Base-by-base conservation (phyloP, 2,797 vertebrate species). In the Phataginus tricuspis region DNA sequence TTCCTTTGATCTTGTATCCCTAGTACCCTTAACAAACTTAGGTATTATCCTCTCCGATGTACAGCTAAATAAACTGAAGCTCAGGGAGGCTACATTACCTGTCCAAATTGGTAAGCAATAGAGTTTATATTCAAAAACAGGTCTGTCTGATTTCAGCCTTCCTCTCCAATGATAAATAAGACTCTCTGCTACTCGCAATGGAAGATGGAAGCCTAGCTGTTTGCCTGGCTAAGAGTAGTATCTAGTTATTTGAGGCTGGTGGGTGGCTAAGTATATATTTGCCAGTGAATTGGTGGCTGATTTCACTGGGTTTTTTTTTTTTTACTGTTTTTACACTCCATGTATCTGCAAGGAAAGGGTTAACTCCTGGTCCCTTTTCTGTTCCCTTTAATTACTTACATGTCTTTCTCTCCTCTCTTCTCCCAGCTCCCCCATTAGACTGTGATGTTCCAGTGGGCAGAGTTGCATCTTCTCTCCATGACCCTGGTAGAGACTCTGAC, bases 211-310 rank as follows among this genome's bases (percentile, higher is more conserved):
- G 27, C 29, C 21, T 27, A 5, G 3, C 13, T 14, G 91, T 79
- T 37, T 39, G n/a, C 84, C 27, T 42, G 80, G 34, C 37, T 13
- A 64, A 16, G 37, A 78, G 83, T 75, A 91, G 25, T 75, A 86
- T 91, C 91, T 39, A 75, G 83, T 94, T 71, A 68, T 77, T 31
- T 66, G 94, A 72, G 25, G 77, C 61, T 72, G 37, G 57, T 94
- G 78, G 89, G 78, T n/a, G 53, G 88, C 79, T 96, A 39, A 86
- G 83, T 66, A 34, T 77, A 21, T 37, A 42, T 84, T 59, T 77
- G 18, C 61, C 34, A 13, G 31, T 77, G 92, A 90, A n/a, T 74
- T 37, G 49, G 77, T 1, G 0, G 29, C 75, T 57, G 90, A 69
- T 69, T 92, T 80, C 64, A 34, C 79, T 72, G 85, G n/a, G n/a